Evolutionary conservation across 2,113 vertebrate species (phyloP), one percentile per base, ranked within the genome.

Genomic region (Psophia crepitans): DNA sequence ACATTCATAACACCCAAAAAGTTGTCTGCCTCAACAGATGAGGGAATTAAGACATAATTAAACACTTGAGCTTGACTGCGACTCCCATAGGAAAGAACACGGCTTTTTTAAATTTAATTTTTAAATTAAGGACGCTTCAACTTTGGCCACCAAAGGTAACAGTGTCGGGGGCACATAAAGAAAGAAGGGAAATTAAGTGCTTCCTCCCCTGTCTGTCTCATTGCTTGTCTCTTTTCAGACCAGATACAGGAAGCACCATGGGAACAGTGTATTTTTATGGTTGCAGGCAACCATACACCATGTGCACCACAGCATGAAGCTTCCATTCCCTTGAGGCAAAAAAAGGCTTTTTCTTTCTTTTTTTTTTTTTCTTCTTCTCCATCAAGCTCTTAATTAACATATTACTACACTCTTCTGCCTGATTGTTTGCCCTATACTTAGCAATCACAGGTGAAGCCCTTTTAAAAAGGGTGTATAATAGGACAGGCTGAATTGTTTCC

Each of bases 271-370:
- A 75, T 91, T 96, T 92, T 95, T 74, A 87, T 86, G 91, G 90
- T 76, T 68, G 76, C 73, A 87, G 61, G 87, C 82, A 30, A 81
- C 91, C 71, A 19, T 60, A 61, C 81, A 82, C 85, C 95, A 89
- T 95, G 95, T 97, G 97, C 94, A 95, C 90, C 92, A 69, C 96
- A 95, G 97, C 92, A 75, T 96, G 93, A 91, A 95, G 95, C 94
- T 84, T 91, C 89, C 78, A 92, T 48, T 92, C 96, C 95, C 95
- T 69, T 79, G 94, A 75, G 97, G 94, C 94, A 91, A 80, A 75
- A 91, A 84, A 48, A 48, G 39, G 24, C 8, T 19, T 63, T 76
- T 53, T 77, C 6, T 44, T 92, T 68, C 27, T 76, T n/a, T 46
- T 49, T n/a, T 46, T 49, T 57, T 70, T 26, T 49, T 44, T 8